These are phyloP conservation scores for Gephyroberyx darwinii DNA, from an alignment of 2,797 vertebrate genomes.

Conservation along the genomic window DNA sequence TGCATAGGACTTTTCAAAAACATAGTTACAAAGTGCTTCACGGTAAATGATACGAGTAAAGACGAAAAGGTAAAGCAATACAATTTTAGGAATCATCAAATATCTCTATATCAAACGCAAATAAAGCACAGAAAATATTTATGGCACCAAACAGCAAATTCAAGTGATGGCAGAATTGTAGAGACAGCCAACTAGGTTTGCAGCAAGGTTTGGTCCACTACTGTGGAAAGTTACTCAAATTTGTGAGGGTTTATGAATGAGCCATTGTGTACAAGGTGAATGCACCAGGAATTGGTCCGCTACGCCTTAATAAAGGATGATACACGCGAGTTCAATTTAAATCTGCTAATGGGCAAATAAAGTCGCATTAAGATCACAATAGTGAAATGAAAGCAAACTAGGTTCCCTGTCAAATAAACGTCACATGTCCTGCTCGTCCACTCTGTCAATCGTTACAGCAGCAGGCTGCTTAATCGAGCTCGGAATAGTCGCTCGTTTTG, in stretches of 20 bases:
- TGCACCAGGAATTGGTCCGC: background rate
- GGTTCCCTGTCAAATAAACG: constrained; percentile 6
- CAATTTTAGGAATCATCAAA: too few species aligned
- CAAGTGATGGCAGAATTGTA: background rate
- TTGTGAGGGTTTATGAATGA: constrained; percentile 54
- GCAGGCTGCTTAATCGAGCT: constrained; percentile 66
- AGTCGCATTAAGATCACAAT: rapidly evolving
- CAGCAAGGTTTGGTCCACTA: constrained; percentile 1
- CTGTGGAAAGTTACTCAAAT: constrained; percentile 57
- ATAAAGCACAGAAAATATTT: background rate
- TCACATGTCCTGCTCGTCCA: constrained; percentile 16
- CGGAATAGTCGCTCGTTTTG: constrained; percentile 54
- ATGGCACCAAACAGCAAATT: background rate
- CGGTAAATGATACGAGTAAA: too few species aligned
- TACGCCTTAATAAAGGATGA: background rate
- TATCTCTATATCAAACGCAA: background rate
- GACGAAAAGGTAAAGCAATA: too few species aligned
- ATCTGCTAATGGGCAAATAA: background rate
- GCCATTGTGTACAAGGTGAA: constrained; percentile 45
- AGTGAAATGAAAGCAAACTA: background rate
- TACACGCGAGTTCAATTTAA: background rate
- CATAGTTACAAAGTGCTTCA: too few species aligned
- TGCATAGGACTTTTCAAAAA: too few species aligned
- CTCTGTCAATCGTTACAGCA: background rate
- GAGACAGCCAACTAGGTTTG: constrained; percentile 9